Evolutionary conservation across 2,888 invertebrate genomes (phyloP), one percentile per base, ranked within the genome.

Genomic region (Anthrax anthrax): DNA sequence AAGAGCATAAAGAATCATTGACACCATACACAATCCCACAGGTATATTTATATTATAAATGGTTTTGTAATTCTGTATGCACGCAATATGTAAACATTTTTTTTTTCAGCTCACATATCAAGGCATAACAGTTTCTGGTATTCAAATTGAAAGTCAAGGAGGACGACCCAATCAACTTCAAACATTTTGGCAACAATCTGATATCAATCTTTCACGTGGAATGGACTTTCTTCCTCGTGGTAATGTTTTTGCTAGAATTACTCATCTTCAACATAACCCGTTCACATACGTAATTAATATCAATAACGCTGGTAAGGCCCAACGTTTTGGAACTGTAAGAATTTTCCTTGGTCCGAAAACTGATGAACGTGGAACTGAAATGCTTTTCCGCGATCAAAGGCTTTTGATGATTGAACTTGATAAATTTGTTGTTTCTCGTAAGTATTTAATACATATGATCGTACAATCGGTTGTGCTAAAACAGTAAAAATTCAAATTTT

Each of bases 141-240:
- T 79, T 3, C 59, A 71, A 50, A 54, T 82, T 3, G 60, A 70
- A 37, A 67, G 73, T 0, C 51, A 63, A 2, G 72, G 70, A 0
- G 74, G 73, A 2, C 52, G 57, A 16, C 53, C 67, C 1, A 79
- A 84, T 63, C 61, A 61, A 3, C 52, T 86, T 14, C 64, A 69
- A 48, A 84, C 84, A 0, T 78, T 76, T 64, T 87, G 85, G 85
- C 79, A 80, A 70, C 76, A 80, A 64, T 80, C 80, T 51, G 78
- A 79, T 43, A 72, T 86, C 51, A 81, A 87, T 57, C 63, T 87
- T 29, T 75, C 79, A 0, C 73, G 83, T 4, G 87, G 87, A 1
- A 70, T 87, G 58, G 86, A 87, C 69, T 87, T 86, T 67, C 72
- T 76, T 8, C 83, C 82, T 0, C 70, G 82, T 2, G 84, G 84